These are phyloP conservation scores for Meles meles DNA, from an alignment of 2,113 vertebrate species.

Conservation along the genomic window DNA sequence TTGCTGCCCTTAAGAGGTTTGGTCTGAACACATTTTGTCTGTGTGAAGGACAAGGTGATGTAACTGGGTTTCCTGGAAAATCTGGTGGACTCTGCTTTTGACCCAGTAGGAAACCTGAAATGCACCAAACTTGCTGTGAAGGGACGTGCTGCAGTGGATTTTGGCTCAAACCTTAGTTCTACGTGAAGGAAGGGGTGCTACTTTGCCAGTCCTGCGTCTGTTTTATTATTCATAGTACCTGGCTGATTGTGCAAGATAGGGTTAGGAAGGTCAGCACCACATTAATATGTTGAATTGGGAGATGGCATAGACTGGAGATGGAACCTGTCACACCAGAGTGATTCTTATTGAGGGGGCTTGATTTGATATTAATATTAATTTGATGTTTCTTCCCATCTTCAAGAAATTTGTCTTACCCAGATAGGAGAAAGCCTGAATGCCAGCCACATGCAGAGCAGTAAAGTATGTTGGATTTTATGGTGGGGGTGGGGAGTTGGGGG, in stretches of 20 bases:
- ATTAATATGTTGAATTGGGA: constrained; percentile 76
- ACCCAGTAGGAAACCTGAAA: constrained; percentile 31
- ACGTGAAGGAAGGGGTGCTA: neutral
- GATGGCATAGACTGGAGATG: constrained; percentile 80
- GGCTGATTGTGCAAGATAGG: constrained; percentile 58
- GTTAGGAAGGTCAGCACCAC: constrained; percentile 68
- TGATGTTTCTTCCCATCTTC: constrained; percentile 68
- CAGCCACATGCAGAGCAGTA: constrained; percentile 41
- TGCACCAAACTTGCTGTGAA: neutral
- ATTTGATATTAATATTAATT: constrained; percentile 89
- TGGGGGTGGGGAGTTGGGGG: neutral
- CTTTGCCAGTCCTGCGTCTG: constrained; percentile 49
- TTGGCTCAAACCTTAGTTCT: neutral
- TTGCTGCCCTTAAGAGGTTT: neutral
- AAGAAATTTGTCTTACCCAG: constrained; percentile 58
- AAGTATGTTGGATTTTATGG: neutral
- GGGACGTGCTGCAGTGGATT: neutral
- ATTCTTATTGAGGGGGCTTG: constrained; percentile 78
- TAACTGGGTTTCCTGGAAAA: constrained; percentile 11
- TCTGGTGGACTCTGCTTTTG: neutral
- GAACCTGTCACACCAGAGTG: constrained; percentile 84
- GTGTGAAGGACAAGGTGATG: neutral
- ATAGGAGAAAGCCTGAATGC: constrained; percentile 52
- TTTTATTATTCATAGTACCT: constrained; percentile 83
- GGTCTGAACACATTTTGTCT: neutral